phyloP scores from a whole-genome alignment of 2,888 invertebrate species.

The Eupithecia centaureata region DNA sequence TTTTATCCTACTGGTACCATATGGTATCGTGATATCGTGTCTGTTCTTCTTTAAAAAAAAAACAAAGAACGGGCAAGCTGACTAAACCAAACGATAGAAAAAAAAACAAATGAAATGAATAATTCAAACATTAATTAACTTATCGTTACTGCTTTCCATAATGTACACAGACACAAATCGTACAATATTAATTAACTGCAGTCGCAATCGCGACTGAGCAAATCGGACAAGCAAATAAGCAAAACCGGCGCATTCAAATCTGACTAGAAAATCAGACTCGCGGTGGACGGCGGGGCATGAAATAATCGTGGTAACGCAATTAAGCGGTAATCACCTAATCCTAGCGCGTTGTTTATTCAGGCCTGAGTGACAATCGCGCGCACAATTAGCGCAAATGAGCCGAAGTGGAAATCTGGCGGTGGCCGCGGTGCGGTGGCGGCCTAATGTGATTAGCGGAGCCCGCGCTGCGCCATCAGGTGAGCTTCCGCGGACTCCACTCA shows the following conservation, averaged over 20 bases:
- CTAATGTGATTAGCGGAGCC: constrained; percentile 77
- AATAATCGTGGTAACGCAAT: constrained; percentile 82
- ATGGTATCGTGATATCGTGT: too few relatives aligned
- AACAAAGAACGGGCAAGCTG: neutral
- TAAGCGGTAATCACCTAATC: constrained; percentile 83
- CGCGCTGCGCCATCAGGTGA: constrained; percentile 64
- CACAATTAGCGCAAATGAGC: constrained; percentile 84
- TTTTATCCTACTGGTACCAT: neutral
- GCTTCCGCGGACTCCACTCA: constrained; percentile 37
- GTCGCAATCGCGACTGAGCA: constrained; percentile 44
- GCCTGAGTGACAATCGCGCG: constrained; percentile 84
- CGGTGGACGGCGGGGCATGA: constrained; percentile 73
- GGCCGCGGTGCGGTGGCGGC: constrained; percentile 49
- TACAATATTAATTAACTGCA: constrained; percentile 44
- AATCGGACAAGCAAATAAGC: constrained; percentile 54
- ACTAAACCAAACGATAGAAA: constrained; percentile 9
- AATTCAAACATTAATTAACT: constrained; percentile 17
- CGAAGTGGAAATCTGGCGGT: constrained; percentile 83
- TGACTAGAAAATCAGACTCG: constrained; percentile 78
- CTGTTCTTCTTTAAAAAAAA: too few relatives aligned
- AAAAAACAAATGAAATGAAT: constrained; percentile 22
- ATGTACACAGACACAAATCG: constrained; percentile 30
- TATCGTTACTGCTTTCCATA: constrained; percentile 23
- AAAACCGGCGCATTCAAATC: constrained; percentile 72
- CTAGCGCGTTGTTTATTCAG: constrained; percentile 83